These are phyloP conservation scores for Lasioglossum vierecki DNA, from an alignment of 2,888 invertebrate genomes.

Conservation along the genomic window DNA sequence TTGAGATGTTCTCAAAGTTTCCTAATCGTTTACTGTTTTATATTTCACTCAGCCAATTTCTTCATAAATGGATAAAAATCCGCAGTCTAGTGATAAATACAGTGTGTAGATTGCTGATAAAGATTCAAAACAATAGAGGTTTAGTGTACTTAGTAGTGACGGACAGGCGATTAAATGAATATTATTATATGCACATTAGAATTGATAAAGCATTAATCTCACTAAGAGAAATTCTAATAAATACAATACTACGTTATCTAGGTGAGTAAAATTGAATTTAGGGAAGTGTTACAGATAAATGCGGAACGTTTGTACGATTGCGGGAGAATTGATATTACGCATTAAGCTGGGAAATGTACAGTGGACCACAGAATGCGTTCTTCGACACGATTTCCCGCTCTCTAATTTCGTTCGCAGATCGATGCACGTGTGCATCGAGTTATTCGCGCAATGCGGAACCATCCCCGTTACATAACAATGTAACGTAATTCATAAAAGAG, in stretches of 20 bases:
- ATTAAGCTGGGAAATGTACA: background rate
- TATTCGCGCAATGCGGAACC: constrained; percentile 50
- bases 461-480: constrained; percentile 30
- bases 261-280: background rate
- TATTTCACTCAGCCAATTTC: too few relatives aligned
- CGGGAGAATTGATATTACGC: background rate
- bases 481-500: constrained; percentile 42
- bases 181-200: background rate
- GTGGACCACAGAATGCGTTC: background rate
- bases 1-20: too few relatives aligned
- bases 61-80: too few relatives aligned
- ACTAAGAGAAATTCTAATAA: background rate
- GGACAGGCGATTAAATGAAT: background rate
- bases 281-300: background rate
- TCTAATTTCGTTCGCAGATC: constrained; percentile 34
- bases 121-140: background rate
- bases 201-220: background rate
- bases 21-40: too few relatives aligned
- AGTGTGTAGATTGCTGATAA: background rate
- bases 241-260: background rate
- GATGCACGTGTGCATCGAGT: constrained; percentile 30
- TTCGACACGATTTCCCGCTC: constrained; percentile 17
- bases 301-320: background rate
- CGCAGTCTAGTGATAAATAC: background rate
- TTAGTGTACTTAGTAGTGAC: background rate